Conservation (phyloP, 2,797 vertebrate species). For the Halcyon leucocephala region DNA sequence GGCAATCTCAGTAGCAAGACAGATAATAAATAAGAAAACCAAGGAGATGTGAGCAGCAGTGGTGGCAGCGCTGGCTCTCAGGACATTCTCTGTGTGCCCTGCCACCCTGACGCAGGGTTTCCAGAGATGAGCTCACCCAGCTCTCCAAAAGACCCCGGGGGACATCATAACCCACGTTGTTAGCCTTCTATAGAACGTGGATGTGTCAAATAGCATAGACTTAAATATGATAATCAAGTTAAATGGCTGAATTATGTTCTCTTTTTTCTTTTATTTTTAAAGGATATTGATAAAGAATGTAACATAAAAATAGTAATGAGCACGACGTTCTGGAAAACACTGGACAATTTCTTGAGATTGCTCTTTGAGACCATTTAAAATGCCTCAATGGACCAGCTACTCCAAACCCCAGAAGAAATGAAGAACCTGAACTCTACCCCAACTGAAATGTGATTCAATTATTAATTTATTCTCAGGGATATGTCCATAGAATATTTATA, state of each 20-base stretch:
- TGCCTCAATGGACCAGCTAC: background rate
- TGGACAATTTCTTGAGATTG: background rate
- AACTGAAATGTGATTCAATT: background rate
- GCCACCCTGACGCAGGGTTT: background rate
- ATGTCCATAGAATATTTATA: background rate
- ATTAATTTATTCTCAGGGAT: constrained; percentile 54
- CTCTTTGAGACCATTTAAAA: background rate
- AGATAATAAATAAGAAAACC: accelerated
- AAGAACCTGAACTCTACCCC: background rate
- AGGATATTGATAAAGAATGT: background rate
- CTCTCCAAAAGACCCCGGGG: background rate
- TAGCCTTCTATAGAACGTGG: accelerated
- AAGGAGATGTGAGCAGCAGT: background rate
- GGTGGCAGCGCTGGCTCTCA: background rate
- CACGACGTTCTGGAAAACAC: background rate
- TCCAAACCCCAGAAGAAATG: background rate
- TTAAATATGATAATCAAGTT: background rate
- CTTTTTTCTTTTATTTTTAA: background rate
- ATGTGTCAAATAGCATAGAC: background rate
- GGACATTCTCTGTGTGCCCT: background rate
- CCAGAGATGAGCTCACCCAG: background rate
- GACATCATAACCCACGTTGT: background rate
- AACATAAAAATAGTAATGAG: background rate
- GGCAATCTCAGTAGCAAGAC: background rate
- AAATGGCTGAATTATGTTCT: accelerated